Base-by-base conservation (phyloP, 2,888 invertebrate genomes). In the Chrysolina americana region DNA sequence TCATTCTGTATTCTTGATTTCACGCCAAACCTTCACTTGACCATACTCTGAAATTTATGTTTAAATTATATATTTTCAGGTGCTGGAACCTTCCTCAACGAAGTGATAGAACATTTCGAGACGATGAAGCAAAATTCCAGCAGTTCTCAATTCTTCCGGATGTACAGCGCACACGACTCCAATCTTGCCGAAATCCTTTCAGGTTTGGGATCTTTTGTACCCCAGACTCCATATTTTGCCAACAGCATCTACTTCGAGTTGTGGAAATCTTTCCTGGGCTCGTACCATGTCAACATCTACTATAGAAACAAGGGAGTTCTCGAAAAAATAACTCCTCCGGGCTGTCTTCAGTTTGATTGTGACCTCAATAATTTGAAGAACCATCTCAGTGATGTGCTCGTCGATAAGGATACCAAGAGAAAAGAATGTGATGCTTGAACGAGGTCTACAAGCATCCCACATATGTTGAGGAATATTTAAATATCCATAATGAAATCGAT, bases 1-100 rank as follows among this genome's bases (percentile, higher is more conserved):
- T n/a, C n/a, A n/a, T n/a, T n/a, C n/a, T n/a, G n/a, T n/a, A n/a
- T n/a, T n/a, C n/a, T n/a, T n/a, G n/a, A n/a, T n/a, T n/a, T n/a
- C n/a, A n/a, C n/a, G n/a, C 8, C 36, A 36, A 36, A 36, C 36
- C 28, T 3, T 28, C 6, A 36, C 4, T 36, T 36, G 4, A n/a
- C n/a, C n/a, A n/a, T n/a, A n/a, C n/a, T 4, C 8, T 3, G 8
- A 36, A 36, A 28, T 28, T 36, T 3, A 6, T 8, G 3, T 0
- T 6, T 8, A 36, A 36, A 6, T 36, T 6, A 3, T 62, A 23
- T 4, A 9, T 63, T 73, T 73, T 53, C 21, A 2, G 90, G 90
- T 82, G 83, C 87, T 0, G 92, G 92, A 17, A 9, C 65, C 2
- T 36, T 73, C 6, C 15, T 73, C 0, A 65, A 69, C 17, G 69